Conservation (phyloP, 2,888 invertebrate species). For the Melieria picta region DNA sequence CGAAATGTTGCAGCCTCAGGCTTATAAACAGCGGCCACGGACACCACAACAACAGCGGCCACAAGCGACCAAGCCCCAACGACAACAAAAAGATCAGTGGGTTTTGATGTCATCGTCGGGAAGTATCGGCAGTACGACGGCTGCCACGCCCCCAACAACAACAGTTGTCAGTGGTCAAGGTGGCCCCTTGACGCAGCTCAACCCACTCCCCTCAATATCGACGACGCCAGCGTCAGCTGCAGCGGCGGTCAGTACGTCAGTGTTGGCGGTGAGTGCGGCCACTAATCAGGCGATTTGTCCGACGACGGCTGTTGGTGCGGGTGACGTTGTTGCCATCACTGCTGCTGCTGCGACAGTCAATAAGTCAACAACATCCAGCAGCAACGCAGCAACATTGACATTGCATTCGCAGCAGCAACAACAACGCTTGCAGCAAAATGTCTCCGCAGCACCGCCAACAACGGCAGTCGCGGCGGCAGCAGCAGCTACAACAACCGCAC, state of each 20-base stretch:
- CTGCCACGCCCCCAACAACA: conserved; percentile 7
- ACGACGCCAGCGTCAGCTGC: neutral
- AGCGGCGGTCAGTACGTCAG: neutral
- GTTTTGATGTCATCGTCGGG: conserved; percentile 10
- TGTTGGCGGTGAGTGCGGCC: too few species aligned
- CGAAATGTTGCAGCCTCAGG: conserved; percentile 17
- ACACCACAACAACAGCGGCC: conserved; percentile 15
- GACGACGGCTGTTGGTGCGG: neutral
- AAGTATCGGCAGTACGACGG: conserved; percentile 2
- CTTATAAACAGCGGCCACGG: conserved; percentile 45
- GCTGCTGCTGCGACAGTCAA: neutral
- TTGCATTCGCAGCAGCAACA: conserved; percentile 34
- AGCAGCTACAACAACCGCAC: conserved; percentile 31
- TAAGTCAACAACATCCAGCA: conserved; percentile 19
- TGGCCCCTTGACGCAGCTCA: too few species aligned
- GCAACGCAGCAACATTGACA: conserved; percentile 18
- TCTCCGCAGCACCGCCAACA: conserved; percentile 23
- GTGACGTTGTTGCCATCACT: neutral
- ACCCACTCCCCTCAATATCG: too few species aligned
- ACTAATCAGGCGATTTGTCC: neutral
- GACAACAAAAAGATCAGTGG: too few species aligned
- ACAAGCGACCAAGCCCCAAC: too few species aligned
- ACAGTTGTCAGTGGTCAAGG: neutral
- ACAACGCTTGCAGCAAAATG: conserved; percentile 28
- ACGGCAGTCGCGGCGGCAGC: conserved; percentile 24